Evolutionary conservation across 2,113 vertebrate genomes (phyloP).

Genomic region (Indicator indicator): DNA sequence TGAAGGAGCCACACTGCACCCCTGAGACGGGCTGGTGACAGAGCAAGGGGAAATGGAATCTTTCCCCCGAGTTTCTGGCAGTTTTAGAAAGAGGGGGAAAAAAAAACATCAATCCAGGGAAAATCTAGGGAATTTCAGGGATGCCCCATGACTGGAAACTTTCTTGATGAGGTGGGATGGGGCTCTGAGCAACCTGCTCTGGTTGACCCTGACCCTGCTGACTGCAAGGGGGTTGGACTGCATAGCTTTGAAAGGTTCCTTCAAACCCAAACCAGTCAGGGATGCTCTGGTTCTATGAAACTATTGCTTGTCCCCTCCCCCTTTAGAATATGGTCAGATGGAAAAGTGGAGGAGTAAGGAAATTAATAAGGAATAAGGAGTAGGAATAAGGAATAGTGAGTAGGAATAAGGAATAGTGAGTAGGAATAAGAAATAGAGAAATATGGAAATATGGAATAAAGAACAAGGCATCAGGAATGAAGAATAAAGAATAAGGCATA

Average conservation of each 20-base stretch:
- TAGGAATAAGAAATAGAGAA: not conserved
- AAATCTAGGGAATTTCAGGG: not conserved
- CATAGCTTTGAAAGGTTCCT: not conserved
- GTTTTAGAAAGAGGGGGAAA: not conserved
- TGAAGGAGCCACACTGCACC: accelerated
- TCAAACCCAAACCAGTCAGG: not conserved
- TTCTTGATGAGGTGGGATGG: too few relatives aligned
- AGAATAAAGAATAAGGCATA: not conserved
- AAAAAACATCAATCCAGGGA: not conserved
- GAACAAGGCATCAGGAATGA: not conserved
- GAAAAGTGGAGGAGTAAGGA: not conserved
- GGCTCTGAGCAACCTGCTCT: not conserved
- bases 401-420: not conserved
- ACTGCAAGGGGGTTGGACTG: not conserved
- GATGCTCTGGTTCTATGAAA: not conserved
- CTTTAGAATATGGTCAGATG: not conserved
- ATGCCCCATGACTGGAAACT: not conserved
- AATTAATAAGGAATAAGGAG: not conserved
- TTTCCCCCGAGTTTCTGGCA: not conserved
- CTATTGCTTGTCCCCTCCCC: not conserved
- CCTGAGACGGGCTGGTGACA: not conserved
- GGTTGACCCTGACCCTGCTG: not conserved
- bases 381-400: too few relatives aligned
- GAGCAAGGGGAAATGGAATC: not conserved
- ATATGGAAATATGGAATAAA: not conserved